Evolutionary conservation across 2,797 vertebrate species (phyloP), one percentile per base, ranked within the genome.

Genomic region (Tarsius wallacei): DNA sequence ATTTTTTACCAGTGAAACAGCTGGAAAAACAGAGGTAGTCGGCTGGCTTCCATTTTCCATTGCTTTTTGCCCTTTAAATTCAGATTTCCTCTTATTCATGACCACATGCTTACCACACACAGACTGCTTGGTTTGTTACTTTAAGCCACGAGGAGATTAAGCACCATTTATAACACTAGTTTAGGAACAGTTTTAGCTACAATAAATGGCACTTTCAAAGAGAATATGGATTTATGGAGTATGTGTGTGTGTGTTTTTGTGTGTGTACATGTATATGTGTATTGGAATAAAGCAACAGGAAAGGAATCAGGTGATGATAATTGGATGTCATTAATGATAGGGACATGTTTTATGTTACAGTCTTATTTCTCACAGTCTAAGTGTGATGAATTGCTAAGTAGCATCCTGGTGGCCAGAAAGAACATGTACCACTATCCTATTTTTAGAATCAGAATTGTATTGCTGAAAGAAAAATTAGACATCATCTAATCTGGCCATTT

Each of bases 21-120:
- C 98, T 98, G 98, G 97, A 98, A 98, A 99, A 98, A 98, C 98
- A 99, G 97, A 95, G 90, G 97, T 94, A 97, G 96, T 95, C 87
- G 64, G 73, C 95, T 98, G 94, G 92, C 94, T 98, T 98, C 97
- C 86, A 96, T 97, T 98, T 98, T 98, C 94, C 97, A 93, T 98
- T 98, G 97, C 97, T 98, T 98, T 98, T 97, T 97, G 96, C 84
- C 90, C 95, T 85, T 92, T 96, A 96, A 93, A 97, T 98, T 98
- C 96, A 95, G 89, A 97, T 96, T 98, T 98, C 95, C 96, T 98
- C 94, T 97, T 96, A 88, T 96, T 97, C 91, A 85, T 98, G 98
- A 98, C 96, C 97, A 94, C 97, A 98, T 78, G 95, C 92, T 95
- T 82, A 91, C 97, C 61, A 95, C 96, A 94, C 98, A 97, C 97